Evolutionary conservation across 2,888 invertebrate genomes (phyloP).

Genomic region (Anodontia alba): DNA sequence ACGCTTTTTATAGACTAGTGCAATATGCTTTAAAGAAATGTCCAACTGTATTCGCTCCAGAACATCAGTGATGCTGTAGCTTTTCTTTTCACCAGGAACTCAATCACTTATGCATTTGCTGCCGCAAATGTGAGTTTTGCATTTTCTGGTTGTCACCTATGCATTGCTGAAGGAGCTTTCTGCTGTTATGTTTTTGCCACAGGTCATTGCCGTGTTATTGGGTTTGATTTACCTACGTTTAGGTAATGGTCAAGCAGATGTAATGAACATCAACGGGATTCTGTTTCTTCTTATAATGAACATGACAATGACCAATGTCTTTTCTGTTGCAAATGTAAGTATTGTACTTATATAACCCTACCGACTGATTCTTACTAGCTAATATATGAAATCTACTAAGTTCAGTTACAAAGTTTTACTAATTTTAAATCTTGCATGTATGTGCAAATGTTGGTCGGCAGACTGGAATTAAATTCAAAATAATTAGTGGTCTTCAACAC

Average conservation of each 20-base stretch:
- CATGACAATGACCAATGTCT: constrained; percentile 94
- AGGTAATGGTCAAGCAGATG: constrained; percentile 92
- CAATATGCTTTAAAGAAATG: no score
- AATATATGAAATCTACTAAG: no score
- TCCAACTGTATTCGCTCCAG: no score
- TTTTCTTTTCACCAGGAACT: constrained; percentile 83
- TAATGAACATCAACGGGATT: constrained; percentile 85
- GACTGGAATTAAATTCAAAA: no score
- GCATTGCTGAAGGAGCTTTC: background rate
- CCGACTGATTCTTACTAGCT: no score
- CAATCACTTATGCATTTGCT: constrained; percentile 97
- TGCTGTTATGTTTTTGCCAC: background rate
- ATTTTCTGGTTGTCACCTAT: background rate
- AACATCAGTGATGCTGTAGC: no score
- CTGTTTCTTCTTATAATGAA: constrained; percentile 77
- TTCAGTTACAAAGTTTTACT: no score
- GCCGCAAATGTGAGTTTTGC: constrained; percentile 92
- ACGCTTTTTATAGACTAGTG: no score
- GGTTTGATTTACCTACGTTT: constrained; percentile 93
- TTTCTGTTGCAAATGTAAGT: constrained; percentile 96
- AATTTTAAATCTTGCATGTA: no score
- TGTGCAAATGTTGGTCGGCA: no score
- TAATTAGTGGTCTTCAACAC: no score
- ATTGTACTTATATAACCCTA: no score
- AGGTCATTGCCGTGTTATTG: constrained; percentile 94